These are phyloP conservation scores for Scalopus aquaticus DNA, from an alignment of 2,113 vertebrate genomes.

Conservation along the genomic window DNA sequence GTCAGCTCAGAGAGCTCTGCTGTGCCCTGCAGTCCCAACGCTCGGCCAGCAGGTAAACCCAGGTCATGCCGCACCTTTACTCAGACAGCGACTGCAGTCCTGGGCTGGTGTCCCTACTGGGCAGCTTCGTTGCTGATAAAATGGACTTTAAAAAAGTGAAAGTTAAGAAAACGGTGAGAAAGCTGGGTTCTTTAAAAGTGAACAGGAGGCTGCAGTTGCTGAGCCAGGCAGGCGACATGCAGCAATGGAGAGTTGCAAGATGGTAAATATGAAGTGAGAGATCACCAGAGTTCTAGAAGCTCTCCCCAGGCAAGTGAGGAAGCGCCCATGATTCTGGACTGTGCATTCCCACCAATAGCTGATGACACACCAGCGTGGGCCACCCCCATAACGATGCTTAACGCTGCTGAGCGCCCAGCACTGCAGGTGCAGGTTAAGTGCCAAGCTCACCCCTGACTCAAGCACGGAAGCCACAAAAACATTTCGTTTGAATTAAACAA, in stretches of 20 bases:
- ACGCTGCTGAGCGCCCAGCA: neutral
- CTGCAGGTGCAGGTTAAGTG: neutral
- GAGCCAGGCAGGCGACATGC: neutral
- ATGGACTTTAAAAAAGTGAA: neutral
- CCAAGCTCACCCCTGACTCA: neutral
- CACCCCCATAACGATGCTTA: neutral
- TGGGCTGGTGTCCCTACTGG: neutral
- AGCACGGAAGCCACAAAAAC: neutral
- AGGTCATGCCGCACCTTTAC: neutral
- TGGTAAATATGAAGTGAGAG: neutral
- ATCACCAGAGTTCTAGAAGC: neutral
- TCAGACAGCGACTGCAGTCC: neutral
- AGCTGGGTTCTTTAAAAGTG: neutral
- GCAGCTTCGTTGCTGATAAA: neutral
- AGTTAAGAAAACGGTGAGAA: neutral
- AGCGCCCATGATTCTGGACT: neutral
- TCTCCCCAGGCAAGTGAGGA: neutral
- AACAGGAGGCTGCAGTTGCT: accelerated
- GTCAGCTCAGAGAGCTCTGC: neutral
- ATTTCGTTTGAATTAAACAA: neutral
- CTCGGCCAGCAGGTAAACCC: neutral
- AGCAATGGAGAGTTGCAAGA: neutral
- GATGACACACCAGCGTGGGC: accelerated
- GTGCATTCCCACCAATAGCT: neutral
- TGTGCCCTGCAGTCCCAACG: neutral